phyloP scores from a whole-genome alignment of 2,888 invertebrate species.

The Aporophyla nigra region DNA sequence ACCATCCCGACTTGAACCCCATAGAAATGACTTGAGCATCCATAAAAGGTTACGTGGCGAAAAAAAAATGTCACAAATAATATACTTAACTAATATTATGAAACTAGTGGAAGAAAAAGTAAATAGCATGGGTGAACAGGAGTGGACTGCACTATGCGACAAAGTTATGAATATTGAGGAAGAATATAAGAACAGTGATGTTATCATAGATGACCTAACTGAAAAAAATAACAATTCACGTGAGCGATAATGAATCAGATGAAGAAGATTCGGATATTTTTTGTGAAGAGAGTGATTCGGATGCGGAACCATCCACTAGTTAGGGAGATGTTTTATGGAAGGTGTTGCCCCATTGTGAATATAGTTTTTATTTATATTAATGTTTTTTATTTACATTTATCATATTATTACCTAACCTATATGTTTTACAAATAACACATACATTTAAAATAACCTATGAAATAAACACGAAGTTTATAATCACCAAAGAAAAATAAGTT shows the following conservation, averaged over 20 bases:
- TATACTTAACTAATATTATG: no score
- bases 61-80: no score
- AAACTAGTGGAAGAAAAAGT: no score
- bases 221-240: constrained; percentile 27
- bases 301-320: constrained; percentile 14
- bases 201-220: constrained; percentile 8
- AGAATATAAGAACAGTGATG: constrained; percentile 10
- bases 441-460: constrained; percentile 13
- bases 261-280: constrained; percentile 13
- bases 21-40: no score
- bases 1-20: no score
- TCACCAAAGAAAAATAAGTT: constrained; percentile 14
- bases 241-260: constrained; percentile 13
- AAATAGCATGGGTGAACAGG: no score
- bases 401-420: constrained; percentile 10
- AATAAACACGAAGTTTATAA: constrained; percentile 14
- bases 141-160: no score
- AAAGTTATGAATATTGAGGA: background rate
- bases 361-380: constrained; percentile 6
- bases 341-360: background rate
- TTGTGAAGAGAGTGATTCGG: constrained; percentile 12
- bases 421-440: constrained; percentile 12
- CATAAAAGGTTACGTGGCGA: no score
- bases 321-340: constrained; percentile 1
- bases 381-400: constrained; percentile 9